Evolutionary conservation across 2,797 vertebrate species (phyloP).

Genomic region (Tenualosa ilisha): DNA sequence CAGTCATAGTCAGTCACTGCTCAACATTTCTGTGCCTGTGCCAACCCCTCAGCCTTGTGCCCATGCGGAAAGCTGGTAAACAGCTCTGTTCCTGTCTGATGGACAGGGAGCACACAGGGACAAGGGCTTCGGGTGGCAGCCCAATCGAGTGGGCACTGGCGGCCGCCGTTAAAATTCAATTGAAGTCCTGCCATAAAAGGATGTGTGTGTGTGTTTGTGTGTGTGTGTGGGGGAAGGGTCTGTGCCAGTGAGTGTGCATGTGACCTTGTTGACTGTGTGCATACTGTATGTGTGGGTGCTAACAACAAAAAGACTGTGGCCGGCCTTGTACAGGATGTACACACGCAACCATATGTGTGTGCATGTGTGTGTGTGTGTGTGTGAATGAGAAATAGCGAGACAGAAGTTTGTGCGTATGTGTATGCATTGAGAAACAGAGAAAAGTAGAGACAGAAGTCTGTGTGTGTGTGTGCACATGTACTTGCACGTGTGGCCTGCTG

Average conservation of each 20-base stretch:
- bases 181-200: slow-evolving; percentile 7
- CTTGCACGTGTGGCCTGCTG: neutral
- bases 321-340: neutral
- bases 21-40: neutral
- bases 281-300: slow-evolving; percentile 3
- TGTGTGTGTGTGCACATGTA: neutral
- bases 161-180: slow-evolving; percentile 36
- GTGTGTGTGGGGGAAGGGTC: neutral
- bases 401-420: neutral
- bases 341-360: neutral
- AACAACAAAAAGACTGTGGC: neutral
- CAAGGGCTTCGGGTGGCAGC: slow-evolving; percentile 29
- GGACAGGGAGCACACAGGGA: slow-evolving; percentile 23
- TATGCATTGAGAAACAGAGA: neutral
- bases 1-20: neutral
- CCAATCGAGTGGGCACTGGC: slow-evolving; percentile 9
- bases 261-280: slow-evolving; percentile 19
- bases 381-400: neutral
- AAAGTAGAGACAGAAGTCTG: neutral
- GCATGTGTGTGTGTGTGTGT: neutral
- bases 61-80: neutral
- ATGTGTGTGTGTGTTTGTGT: neutral
- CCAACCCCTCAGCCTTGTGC: neutral
- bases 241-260: neutral
- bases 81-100: neutral